Conservation (phyloP, 2,888 invertebrate genomes). For the Tribolium freemani region DNA sequence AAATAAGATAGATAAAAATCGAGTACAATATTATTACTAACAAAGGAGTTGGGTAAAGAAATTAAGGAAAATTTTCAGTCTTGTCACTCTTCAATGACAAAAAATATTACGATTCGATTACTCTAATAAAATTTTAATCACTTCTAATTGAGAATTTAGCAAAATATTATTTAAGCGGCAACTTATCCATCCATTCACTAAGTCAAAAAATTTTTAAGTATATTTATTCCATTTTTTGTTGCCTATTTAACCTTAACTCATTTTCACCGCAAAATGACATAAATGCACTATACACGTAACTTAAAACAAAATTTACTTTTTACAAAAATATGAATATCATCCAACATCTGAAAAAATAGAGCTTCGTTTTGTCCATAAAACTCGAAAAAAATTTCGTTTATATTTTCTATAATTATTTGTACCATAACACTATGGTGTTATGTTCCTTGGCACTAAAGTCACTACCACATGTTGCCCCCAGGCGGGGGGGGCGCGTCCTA, state of each 20-base stretch:
- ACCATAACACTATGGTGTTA: slow-evolving; percentile 41
- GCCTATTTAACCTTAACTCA: neutral
- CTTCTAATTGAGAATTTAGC: neutral
- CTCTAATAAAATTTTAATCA: neutral
- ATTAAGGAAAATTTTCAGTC: neutral
- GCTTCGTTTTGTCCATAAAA: slow-evolving; percentile 7
- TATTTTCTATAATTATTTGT: slow-evolving; percentile 24
- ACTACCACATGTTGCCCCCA: slow-evolving; percentile 54
- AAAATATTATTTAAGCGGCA: neutral
- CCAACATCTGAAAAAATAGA: slow-evolving; percentile 22
- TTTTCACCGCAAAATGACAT: neutral
- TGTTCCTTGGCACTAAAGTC: slow-evolving; percentile 48
- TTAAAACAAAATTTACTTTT: neutral
- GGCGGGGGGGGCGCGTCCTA: slow-evolving; percentile 46
- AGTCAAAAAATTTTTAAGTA: neutral
- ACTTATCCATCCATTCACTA: neutral
- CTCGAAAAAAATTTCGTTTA: slow-evolving; percentile 6
- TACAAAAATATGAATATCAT: slow-evolving; percentile 33
- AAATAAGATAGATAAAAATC: no score
- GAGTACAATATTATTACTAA: no score
- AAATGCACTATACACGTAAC: slow-evolving; percentile 4
- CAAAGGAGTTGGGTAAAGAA: neutral
- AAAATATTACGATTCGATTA: neutral
- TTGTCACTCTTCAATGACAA: neutral
- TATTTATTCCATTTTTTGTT: no score